Base-by-base conservation (phyloP, 2,888 invertebrate species). In the Temnothorax rugatulus region DNA sequence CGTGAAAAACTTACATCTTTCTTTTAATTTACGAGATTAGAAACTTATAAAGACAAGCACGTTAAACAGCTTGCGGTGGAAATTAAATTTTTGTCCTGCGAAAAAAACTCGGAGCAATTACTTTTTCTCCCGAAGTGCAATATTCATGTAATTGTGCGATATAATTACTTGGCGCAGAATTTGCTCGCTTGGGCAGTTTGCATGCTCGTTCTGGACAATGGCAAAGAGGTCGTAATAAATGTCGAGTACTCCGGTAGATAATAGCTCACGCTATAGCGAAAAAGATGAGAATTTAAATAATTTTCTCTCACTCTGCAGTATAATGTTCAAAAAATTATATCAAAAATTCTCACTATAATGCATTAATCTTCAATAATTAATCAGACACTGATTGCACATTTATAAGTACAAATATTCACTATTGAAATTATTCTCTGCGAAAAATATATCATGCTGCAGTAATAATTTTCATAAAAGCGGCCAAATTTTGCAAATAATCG, bases 141-240 rank as follows among this genome's bases (percentile, higher is more conserved):
- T 81, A 81, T 73, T 81, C 79, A 47, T 47, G 59, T 59, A 73
- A 81, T 81, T 81, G 73, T 73, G 79, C 73, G 74, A 73, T 59
- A 59, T 81, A 81, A 81, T 81, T 81, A 73, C 79, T 81, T 81
- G 47, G 77, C 79, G 59, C 34, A 59, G 73, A 47, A 73, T 81
- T 81, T 73, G 44, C 44, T 59, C 79, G 44, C 73, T 81, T 15
- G 79, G 59, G 18, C 47, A 38, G 74, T 73, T 73, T n/a, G 59
- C 79, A 47, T 73, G 47, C 59, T 81, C 73, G 25, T 25, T 73
- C 34, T 47, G 59, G 79, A 79, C 57, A 79, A 79, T 71, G 59
- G 44, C 25, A 47, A 73, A 81, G 38, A 73, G 59, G 47, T 59
- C 25, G 59, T 81, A 79, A 81, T 81, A 73, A 81, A 81, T 71